Evolutionary conservation across 2,888 invertebrate species (phyloP), one percentile per base, ranked within the genome.

Genomic region (Ellobium chinense): DNA sequence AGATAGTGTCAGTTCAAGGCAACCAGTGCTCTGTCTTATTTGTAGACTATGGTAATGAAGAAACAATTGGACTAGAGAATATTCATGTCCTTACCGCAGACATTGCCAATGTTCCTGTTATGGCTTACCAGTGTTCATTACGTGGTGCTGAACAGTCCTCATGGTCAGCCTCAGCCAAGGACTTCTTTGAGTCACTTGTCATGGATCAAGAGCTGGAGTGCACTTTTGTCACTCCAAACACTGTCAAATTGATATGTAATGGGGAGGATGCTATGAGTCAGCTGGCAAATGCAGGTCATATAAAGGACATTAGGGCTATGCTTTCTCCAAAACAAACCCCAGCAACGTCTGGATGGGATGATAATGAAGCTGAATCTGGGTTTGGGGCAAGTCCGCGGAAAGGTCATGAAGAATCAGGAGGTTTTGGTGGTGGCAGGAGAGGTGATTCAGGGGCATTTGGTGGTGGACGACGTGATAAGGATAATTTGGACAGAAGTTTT

Each of bases 41-140:
- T 81, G 94, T 95, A 0, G 96, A 96, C 93, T 93, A 92, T 87
- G 96, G 96, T 46, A 91, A 91, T 70, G 89, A 86, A 24, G 92
- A 94, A 70, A 90, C 24, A 12, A 66, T 86, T 0, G 39, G 39
- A n/a, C 56, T 66, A 34, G 31, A 73, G 12, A 60, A 76, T 36
- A 65, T 83, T 18, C 70, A 73, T 39, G 58, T 60, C 14, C 58
- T 85, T 0, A 74, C 74, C 12, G 58, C 83, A 36, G 80, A 82
- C 2, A 81, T 87, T 70, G 69, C 81, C 18, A 46, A 58, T 3
- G 62, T 79, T 4, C 84, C 87, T 31, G 80, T 84, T n/a, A 84
- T 84, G 66, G 84, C 86, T 12, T 84, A 82, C 66, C 78, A 85
- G 66, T 87, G 86, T 75, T 78, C 72, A 18, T 69, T 86, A 62